Evolutionary conservation across 1,140 invertebrate species (phyloP), one percentile per base, ranked within the genome.

Genomic region (Hyles vespertilio): DNA sequence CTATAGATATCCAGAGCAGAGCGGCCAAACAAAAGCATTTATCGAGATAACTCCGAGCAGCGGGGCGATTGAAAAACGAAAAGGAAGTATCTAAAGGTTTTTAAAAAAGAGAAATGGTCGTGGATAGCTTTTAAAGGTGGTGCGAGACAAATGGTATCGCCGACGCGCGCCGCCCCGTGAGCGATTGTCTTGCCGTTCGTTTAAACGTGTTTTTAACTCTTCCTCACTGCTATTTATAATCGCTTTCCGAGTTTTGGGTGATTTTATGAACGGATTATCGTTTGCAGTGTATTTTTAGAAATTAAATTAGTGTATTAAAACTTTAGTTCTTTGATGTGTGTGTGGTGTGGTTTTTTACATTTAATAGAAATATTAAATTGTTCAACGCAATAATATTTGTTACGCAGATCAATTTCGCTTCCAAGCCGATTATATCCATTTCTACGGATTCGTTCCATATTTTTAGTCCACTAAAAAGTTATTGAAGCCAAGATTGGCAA

Each of bases 21-120:
- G 7, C 50, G 51, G 43, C 58, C 67, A 75, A 77, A 80, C 75
- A 76, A 74, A 79, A 73, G 74, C 80, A 82, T 84, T 81, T 80
- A 84, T 84, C 77, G 74, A 74, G 76, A 82, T 85, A 81, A 72
- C 75, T 73, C 74, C 70, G 67, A 55, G 51, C 65, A 61, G 61
- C 46, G 64, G 72, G 60, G 69, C 81, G 81, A 87, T 87, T 87
- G 84, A 87, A 87, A 87, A 87, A 86, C 81, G 83, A 81, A 84
- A 75, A 79, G 79, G 80, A 82, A 79, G 72, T 80, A 79, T 84
- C 84, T 83, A 70, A 82, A 84, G 84, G 84, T 84, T 87, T 85
- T 84, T 82, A 87, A 87, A 85, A 75, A 84, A 87, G 84, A 87
- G 70, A 81, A 86, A 87, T 87, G 84, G 73, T 73, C 65, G 67